Evolutionary conservation across 2,113 vertebrate genomes (phyloP).

Genomic region (Oreochromis tanganicae): DNA sequence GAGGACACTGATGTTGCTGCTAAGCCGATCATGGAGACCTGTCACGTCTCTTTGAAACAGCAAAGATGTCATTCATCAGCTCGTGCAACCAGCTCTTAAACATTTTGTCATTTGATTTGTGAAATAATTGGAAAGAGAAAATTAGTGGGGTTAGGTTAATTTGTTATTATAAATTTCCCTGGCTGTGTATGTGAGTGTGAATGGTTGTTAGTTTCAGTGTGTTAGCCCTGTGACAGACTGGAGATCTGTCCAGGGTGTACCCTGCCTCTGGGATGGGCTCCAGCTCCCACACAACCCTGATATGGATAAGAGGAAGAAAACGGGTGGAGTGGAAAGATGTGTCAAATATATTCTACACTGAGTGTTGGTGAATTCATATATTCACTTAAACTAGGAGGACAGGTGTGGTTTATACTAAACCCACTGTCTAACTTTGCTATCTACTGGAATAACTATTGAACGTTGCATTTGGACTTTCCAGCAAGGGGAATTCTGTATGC

Average conservation of each 20-base stretch:
- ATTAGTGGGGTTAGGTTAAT: no score
- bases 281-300: neutral
- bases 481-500: neutral
- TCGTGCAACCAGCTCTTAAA: neutral
- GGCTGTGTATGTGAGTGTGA: no score
- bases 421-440: neutral
- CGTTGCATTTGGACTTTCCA: neutral
- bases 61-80: neutral
- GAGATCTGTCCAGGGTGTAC: neutral
- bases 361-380: neutral
- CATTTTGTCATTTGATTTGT: neutral
- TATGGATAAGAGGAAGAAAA: neutral
- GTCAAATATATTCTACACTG: neutral
- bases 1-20: neutral
- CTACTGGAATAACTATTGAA: neutral
- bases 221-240: neutral
- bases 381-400: neutral
- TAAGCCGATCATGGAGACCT: neutral
- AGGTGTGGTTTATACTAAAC: neutral
- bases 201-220: no score
- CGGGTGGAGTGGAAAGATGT: neutral
- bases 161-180: no score
- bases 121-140: neutral
- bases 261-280: neutral
- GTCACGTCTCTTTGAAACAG: neutral